phyloP scores from a whole-genome alignment of 2,888 invertebrate species.

The Pandemis heparana region DNA sequence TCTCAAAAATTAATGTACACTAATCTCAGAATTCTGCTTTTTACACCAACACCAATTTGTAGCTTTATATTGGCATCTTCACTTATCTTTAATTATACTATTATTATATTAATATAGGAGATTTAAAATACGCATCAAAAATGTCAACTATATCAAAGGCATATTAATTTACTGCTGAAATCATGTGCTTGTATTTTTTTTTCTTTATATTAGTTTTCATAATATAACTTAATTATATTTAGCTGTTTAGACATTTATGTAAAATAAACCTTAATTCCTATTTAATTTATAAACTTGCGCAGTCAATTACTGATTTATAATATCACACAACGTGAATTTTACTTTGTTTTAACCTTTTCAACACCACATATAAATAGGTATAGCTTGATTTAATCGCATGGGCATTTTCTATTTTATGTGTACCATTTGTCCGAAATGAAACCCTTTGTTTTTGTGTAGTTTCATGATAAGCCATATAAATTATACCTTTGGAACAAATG shows the following conservation, averaged over 20 bases:
- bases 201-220: too few relatives aligned
- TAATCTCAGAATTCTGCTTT: background rate
- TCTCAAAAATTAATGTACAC: background rate
- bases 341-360: background rate
- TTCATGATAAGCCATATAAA: too few relatives aligned
- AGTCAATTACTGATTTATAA: background rate
- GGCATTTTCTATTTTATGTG: too few relatives aligned
- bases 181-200: too few relatives aligned
- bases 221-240: too few relatives aligned
- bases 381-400: background rate
- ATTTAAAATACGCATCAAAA: too few relatives aligned
- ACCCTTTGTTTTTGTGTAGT: too few relatives aligned
- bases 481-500: too few relatives aligned
- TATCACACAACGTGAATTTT: background rate
- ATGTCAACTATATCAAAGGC: too few relatives aligned
- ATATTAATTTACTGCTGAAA: too few relatives aligned
- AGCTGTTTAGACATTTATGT: background rate
- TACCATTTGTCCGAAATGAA: too few relatives aligned
- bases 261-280: background rate
- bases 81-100: background rate
- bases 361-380: background rate
- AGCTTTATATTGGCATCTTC: background rate
- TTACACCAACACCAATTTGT: background rate
- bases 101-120: background rate
- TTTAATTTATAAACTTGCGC: background rate